phyloP scores from a whole-genome alignment of 2,888 invertebrate species.

The Phyto melanocephala region DNA sequence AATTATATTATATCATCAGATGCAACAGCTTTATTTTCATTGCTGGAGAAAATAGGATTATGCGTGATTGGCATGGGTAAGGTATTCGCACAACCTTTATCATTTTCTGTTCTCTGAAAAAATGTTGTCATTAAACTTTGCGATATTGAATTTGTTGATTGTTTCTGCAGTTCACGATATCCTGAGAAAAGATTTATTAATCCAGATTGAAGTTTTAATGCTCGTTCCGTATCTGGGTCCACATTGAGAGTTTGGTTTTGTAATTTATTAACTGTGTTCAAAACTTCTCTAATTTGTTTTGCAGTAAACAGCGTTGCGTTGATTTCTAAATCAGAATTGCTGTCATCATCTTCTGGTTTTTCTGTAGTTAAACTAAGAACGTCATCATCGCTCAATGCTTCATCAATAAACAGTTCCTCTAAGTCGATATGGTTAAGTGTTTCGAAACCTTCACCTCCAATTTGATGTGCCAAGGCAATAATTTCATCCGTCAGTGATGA shows the following conservation, averaged over 20 bases:
- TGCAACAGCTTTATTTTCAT: neutral
- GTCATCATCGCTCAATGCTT: neutral
- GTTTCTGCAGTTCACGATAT: neutral
- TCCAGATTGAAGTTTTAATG: neutral
- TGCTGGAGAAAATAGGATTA: neutral
- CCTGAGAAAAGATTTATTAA: neutral
- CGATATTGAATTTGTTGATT: neutral
- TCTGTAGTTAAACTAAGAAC: neutral
- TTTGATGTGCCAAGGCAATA: neutral
- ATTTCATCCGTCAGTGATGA: neutral
- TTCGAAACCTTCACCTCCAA: neutral
- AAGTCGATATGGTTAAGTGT: neutral
- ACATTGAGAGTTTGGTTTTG: neutral
- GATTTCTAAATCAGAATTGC: neutral
- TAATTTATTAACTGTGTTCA: neutral
- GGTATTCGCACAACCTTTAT: neutral
- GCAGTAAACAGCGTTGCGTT: neutral
- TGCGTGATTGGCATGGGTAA: neutral
- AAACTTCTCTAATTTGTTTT: neutral
- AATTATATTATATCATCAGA: neutral
- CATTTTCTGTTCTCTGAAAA: neutral
- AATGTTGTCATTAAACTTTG: neutral
- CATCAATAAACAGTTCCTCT: neutral
- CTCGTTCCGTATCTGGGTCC: neutral
- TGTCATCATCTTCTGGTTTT: neutral